Conservation (phyloP, 2,797 vertebrate species). For the Eidolon dupreanum region DNA sequence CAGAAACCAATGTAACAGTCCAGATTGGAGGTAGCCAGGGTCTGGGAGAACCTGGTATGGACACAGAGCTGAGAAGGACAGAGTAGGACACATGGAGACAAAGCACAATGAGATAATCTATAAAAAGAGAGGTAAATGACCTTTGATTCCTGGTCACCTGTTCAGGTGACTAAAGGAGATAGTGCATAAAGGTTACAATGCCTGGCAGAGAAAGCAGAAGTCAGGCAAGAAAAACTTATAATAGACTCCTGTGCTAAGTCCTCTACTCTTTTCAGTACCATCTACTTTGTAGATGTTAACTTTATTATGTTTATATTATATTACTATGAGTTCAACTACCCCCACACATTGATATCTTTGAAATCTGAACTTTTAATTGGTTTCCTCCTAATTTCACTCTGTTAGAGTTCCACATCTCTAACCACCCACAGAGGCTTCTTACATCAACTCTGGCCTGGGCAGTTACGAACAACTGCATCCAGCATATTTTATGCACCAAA, state of each 20-base stretch:
- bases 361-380: not conserved
- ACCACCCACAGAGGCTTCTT: not conserved
- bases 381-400: not conserved
- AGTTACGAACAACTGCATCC: not conserved
- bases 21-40: too few species aligned
- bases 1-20: not conserved
- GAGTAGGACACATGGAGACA: not conserved
- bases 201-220: not conserved
- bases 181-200: not conserved
- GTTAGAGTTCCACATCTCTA: not conserved
- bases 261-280: not conserved
- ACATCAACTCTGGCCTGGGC: not conserved
- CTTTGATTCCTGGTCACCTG: not conserved
- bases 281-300: not conserved
- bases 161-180: not conserved
- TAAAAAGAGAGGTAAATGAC: not conserved
- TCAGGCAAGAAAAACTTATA: not conserved
- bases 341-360: accelerated
- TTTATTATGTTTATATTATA: not conserved
- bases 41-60: not conserved
- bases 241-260: not conserved
- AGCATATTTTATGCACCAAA: not conserved
- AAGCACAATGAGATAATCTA: not conserved
- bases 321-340: not conserved
- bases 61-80: not conserved